A percentile compares a stretch with the other conserved stretches of the same genome.
Evolutionary conservation across 2,888 invertebrate species (phyloP).

Genomic region (Limnephilus rhombicus): DNA sequence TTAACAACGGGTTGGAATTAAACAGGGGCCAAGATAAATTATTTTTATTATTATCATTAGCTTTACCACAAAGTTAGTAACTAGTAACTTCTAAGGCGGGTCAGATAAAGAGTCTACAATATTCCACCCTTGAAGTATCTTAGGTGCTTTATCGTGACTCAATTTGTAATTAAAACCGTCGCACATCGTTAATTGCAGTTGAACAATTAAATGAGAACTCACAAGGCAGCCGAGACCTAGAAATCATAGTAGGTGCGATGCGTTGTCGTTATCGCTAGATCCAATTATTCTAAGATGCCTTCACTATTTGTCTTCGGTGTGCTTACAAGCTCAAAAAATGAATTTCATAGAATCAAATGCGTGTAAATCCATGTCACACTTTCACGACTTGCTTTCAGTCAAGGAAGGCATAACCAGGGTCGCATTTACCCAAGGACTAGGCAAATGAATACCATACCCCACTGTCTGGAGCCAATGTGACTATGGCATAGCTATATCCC

Average conservation of each 20-base stretch:
- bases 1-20: constrained; percentile 30
- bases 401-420: background rate
- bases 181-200: constrained; percentile 43
- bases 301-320: background rate
- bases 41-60: background rate
- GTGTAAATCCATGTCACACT: background rate
- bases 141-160: constrained; percentile 34
- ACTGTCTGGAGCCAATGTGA: too few species aligned
- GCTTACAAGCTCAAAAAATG: background rate
- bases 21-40: background rate
- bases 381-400: background rate
- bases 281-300: background rate
- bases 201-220: background rate
- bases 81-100: background rate
- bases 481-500: too few species aligned
- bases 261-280: background rate
- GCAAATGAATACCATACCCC: too few species aligned
- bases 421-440: background rate
- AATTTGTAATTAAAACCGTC: constrained; percentile 44
- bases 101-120: constrained; percentile 4
- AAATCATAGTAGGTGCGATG: background rate
- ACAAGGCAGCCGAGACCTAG: background rate
- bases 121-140: constrained; percentile 25
- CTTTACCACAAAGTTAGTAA: background rate
- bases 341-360: background rate